Evolutionary conservation across 64 coral and sea anemone species (phyloP).

Genomic region (Exaiptasia diaphana): DNA sequence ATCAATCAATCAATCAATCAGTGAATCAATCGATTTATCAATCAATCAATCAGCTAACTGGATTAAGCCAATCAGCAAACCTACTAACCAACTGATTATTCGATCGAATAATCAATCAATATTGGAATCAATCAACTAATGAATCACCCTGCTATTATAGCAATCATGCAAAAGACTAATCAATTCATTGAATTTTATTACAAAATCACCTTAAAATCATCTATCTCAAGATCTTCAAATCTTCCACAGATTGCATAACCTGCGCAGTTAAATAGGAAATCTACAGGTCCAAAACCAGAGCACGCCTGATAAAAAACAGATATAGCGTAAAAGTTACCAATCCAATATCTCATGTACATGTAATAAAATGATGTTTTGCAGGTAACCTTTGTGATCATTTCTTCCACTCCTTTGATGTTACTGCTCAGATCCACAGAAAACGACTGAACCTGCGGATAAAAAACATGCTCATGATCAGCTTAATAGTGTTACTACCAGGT

Average conservation of each 20-base stretch:
- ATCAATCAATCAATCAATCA: too few relatives aligned
- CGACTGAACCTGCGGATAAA: conserved; percentile 7
- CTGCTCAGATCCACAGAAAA: conserved; percentile 48
- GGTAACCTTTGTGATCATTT: neutral
- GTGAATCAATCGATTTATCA: too few relatives aligned
- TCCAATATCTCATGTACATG: neutral
- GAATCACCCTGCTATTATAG: too few relatives aligned
- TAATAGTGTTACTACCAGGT: too few relatives aligned
- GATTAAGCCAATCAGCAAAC: too few relatives aligned
- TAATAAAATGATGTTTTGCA: conserved; percentile 2
- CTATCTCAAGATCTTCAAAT: conserved; percentile 76
- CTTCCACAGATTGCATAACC: conserved; percentile 80
- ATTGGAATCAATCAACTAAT: too few relatives aligned
- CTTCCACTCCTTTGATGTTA: conserved; percentile 23
- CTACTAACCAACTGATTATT: too few relatives aligned
- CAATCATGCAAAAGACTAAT: too few relatives aligned
- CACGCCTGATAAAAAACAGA: conserved; percentile 42
- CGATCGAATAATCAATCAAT: too few relatives aligned
- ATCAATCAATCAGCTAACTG: too few relatives aligned
- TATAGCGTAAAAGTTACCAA: neutral
- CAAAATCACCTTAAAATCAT: conserved; percentile 71
- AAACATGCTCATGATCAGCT: neutral
- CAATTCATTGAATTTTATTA: too few relatives aligned
- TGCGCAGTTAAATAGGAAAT: conserved; percentile 90
- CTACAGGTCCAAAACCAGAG: conserved; percentile 51